Percentiles rank a stretch among this genome's conserved stretches.
phyloP scores from a whole-genome alignment of 2,797 vertebrate species.

The Periparus ater region DNA sequence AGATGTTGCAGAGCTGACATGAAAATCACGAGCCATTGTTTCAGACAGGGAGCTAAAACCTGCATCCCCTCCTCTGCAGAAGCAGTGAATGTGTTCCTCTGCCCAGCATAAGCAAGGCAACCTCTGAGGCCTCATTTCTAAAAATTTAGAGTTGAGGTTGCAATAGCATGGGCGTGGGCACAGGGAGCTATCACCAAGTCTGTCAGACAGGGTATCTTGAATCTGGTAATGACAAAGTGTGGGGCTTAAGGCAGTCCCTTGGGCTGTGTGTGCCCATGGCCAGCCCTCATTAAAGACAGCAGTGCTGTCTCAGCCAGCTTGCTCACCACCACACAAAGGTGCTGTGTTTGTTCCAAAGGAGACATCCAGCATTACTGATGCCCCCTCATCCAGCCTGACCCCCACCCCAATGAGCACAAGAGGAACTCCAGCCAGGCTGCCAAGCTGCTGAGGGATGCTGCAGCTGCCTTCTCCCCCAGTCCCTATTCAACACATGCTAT shows the following conservation, averaged over 20 bases:
- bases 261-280: neutral
- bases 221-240: neutral
- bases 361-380: neutral
- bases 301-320: accelerated
- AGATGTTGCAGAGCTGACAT: neutral
- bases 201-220: neutral
- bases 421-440: neutral
- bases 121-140: neutral
- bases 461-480: neutral
- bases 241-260: neutral
- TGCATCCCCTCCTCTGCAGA: neutral
- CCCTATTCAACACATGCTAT: neutral
- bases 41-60: neutral
- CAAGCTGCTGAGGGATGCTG: neutral
- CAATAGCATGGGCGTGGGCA: neutral
- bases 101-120: neutral
- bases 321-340: neutral
- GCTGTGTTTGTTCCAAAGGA: neutral
- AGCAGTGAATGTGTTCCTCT: neutral
- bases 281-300: neutral
- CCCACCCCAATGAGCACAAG: neutral
- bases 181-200: neutral
- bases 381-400: neutral
- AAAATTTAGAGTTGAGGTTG: neutral
- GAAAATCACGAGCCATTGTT: neutral